Evolutionary conservation across 2,113 vertebrate genomes (phyloP).

Genomic region (Pagrus major): DNA sequence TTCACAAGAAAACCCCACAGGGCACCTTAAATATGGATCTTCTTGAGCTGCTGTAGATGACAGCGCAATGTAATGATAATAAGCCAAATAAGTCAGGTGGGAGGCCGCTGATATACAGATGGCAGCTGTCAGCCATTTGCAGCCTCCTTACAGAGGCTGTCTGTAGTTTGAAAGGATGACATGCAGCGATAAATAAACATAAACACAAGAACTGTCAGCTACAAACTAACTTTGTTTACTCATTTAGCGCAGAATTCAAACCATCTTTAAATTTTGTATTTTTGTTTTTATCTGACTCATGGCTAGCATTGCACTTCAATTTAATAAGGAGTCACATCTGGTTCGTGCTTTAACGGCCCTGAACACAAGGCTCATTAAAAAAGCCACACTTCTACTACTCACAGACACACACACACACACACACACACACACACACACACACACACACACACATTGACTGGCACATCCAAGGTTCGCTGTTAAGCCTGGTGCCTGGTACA

Average conservation of each 20-base stretch:
- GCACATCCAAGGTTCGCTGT: too few relatives aligned
- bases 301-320: conserved; percentile 1
- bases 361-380: conserved; percentile 28
- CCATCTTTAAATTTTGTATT: neutral
- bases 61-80: neutral
- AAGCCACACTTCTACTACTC: conserved; percentile 11
- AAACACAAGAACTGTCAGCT: neutral
- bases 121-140: neutral
- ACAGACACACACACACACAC: conserved; percentile 3
- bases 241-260: neutral
- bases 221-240: too few relatives aligned
- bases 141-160: neutral
- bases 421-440: conserved; percentile 8
- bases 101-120: conserved; percentile 6
- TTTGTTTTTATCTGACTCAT: neutral
- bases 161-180: conserved; percentile 9
- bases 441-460: too few relatives aligned
- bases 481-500: too few relatives aligned
- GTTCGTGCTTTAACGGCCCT: neutral
- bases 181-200: neutral
- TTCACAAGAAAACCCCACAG: neutral
- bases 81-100: neutral
- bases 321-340: conserved; percentile 30
- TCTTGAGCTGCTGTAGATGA: neutral
- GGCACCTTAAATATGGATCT: neutral